Evolutionary conservation across 2,888 invertebrate genomes (phyloP), one percentile per base, ranked within the genome.

Genomic region (Plagiodera versicolora): DNA sequence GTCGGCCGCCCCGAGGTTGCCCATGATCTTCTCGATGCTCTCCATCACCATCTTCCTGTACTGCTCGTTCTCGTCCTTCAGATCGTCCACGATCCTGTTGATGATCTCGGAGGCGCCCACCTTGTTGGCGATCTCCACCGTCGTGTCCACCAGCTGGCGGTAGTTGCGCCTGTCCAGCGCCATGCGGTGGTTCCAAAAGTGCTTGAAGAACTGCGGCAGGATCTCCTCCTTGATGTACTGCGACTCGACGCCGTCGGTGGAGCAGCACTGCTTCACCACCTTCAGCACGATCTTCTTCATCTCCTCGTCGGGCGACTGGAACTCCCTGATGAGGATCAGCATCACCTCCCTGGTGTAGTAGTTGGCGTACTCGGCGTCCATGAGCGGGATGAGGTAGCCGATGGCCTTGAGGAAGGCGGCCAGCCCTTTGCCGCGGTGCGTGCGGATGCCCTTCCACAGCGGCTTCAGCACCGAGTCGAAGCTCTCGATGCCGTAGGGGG

Each of bases 41-140:
- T 99, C 99, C 97, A 99, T 99, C 2, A 99, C 99, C 99, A 99
- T 99, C 83, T 99, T 99, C 63, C 99, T 87, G 81, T 99, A 99
- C 77, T 98, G 97, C 80, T 99, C 99, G 78, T 98, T 98, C 81
- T 99, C 99, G 78, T 99, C 99, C 81, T 99, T 99, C 59, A 99
- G 83, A 81, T 99, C 99, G 74, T 99, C 99, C 0, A 99, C 99
- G 48, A 99, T 95, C 66, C 98, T 87, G 79, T 95, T 96, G 63
- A 99, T 95, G 66, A 99, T 99, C 84, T 99, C 99, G 0, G 98
- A 96, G 3, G 98, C 95, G n/a, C 99, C 99, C n/a, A 98, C 98
- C 85, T 99, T 99, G 79, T 98, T 98, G 6, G 99, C 99, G 65
- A 99, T 99, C 84, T 99, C 99, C 0, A 99, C 99, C 0, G 99